Conservation (phyloP, 2,888 invertebrate species). For the Sesamia inferens region DNA sequence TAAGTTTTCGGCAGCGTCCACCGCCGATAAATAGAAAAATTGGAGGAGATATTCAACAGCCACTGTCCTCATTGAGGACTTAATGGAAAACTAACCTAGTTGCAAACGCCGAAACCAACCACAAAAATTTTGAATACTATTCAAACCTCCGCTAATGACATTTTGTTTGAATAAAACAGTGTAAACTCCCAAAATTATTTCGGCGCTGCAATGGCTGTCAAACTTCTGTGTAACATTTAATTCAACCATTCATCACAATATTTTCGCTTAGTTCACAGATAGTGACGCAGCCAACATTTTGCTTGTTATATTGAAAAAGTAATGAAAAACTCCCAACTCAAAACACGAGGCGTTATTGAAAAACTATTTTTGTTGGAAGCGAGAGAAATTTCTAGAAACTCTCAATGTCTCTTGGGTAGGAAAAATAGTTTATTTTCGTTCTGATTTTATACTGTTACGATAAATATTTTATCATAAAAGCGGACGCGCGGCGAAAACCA, state of each 20-base stretch:
- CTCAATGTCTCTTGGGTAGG: conserved; percentile 63
- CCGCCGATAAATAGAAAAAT: no score
- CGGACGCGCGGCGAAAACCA: background rate
- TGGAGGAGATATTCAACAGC: no score
- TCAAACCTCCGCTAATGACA: background rate
- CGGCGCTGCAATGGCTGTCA: conserved; percentile 34
- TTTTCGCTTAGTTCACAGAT: conserved; percentile 61
- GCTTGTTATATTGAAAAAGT: conserved; percentile 78
- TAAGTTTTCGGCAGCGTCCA: no score
- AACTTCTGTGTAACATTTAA: conserved; percentile 53
- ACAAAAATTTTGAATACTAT: conserved; percentile 16
- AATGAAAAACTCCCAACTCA: conserved; percentile 76
- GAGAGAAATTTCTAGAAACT: conserved; percentile 65
- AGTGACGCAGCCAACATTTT: conserved; percentile 62
- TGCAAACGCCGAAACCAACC: background rate
- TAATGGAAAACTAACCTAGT: background rate
- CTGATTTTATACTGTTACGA: conserved; percentile 23
- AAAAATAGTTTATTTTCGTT: conserved; percentile 50
- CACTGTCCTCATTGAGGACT: background rate
- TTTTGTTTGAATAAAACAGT: conserved; percentile 17
- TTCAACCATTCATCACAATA: conserved; percentile 58
- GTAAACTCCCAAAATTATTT: conserved; percentile 35
- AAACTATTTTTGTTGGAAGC: conserved; percentile 79
- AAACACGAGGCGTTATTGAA: conserved; percentile 78
- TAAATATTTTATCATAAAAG: conserved; percentile 35